Evolutionary conservation across 2,113 vertebrate species (phyloP), one percentile per base, ranked within the genome.

Genomic region (Syngnathus scovelli): DNA sequence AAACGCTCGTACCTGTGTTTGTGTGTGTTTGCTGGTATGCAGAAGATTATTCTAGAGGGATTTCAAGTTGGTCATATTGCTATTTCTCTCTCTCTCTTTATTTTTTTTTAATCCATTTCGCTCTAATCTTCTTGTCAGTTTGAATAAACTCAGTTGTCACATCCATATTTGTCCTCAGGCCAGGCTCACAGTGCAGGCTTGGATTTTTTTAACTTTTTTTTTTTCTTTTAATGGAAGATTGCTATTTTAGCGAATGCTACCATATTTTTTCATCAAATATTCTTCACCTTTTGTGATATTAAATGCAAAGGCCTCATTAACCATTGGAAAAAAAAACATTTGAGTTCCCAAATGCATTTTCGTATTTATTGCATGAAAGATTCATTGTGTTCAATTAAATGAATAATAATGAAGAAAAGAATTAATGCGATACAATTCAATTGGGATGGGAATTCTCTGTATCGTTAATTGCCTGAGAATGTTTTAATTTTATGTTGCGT

Each of bases 41-140:
- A 46, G 75, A 82, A 83, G 83, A 84, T 85, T 84, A 79, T 82
- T 86, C 79, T 75, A 75, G 77, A 77, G 61, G 77, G 83, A 78
- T 76, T 66, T 16, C 58, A 78, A 78, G 80, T 70, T 72, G 68
- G 58, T 72, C 61, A 56, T 62, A 27, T 43, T 52, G 52, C 44
- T 61, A 39, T 71, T 72, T 60, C 69, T 64, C 6, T 83, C 80
- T 79, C 56, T 11, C 70, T 71, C 7, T 73, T 68, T 51, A 46
- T 11, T 64, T 46, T 46, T 46, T 46, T 46, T 18, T 18, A 43
- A 61, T 62, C 41, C 19, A 0, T 63, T 63, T 75, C 58, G 61
- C 65, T 64, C 38, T 75, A 39, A 72, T 76, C 52, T 43, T 23
- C 46, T 71, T 2, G 74, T 69, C 64, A 69, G 48, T 66, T 61